Base-by-base conservation (phyloP, 2,888 invertebrate genomes). In the Drosophila villosipedis region DNA sequence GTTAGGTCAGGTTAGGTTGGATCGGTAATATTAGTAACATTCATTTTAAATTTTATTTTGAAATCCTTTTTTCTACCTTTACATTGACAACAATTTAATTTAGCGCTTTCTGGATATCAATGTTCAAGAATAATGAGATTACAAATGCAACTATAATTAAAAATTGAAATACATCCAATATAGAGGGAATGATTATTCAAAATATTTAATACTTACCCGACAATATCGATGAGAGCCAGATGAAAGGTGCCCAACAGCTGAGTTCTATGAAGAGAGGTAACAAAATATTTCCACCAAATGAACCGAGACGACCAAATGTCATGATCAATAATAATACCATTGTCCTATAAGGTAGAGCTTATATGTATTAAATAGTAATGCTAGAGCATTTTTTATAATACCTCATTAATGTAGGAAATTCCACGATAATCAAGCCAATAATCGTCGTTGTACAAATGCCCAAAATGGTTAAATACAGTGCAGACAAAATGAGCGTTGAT, bases 231-330 rank as follows among this genome's bases (percentile, higher is more conserved):
- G 95, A 95, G 58, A 96, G 95, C 88, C 95, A 95, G 49, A 96
- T 90, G 91, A 96, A 96, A 3, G 96, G 96, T 25, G 96, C 95
- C 35, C 95, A 92, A 87, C 96, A 97, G 53, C 96, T 96, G 22
- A 94, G 92, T 76, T 94, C 92, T 65, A 96, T 94, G 47, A 96
- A 94, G 37, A 95, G 93, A 0, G 96, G 96, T 89, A 96, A 96
- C 9, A 95, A 84, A 41, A 96, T 92, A 74, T 96, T 96, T 19
- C 96, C 96, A 6, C 94, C 90, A 47, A 96, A 94, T 19, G 96
- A 96, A n/a, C 96, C 96, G 10, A 95, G 84, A 57, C 96, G 94
- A 1, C 96, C 96, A 50, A 94, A 94, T 95, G 96, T 96, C 94
- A 96, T 94, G 31, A 95, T 95, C 16, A 95, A 93, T 0, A 96